A percentile compares a stretch with the other conserved stretches of the same genome.
Conservation (phyloP, 1,140 invertebrate species). For the Macrocentrus cingulum region DNA sequence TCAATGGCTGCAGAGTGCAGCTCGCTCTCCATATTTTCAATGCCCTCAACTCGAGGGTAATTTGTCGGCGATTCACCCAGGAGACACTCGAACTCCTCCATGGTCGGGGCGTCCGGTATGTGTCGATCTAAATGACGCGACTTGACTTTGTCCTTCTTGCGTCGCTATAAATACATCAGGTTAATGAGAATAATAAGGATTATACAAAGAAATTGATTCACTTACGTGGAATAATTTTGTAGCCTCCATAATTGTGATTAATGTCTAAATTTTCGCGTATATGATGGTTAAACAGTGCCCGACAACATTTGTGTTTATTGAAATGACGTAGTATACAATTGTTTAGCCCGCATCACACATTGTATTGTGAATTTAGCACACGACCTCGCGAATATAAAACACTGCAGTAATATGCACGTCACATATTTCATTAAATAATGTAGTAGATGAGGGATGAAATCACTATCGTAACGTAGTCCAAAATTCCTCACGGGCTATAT, state of each 20-base stretch:
- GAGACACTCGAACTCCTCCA: conserved; percentile 56
- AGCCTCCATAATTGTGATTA: background rate
- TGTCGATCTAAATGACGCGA: conserved; percentile 40
- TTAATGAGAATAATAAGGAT: background rate
- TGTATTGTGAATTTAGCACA: too few relatives aligned
- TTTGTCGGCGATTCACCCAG: conserved; percentile 53
- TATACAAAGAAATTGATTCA: background rate
- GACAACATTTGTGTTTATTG: too few relatives aligned
- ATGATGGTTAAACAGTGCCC: too few relatives aligned
- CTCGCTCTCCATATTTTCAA: conserved; percentile 59
- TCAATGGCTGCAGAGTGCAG: conserved; percentile 57
- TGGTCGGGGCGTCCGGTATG: conserved; percentile 53
- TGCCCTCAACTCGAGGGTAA: conserved; percentile 51
- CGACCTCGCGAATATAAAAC: too few relatives aligned
- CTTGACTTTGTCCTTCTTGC: conserved; percentile 44
- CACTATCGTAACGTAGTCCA: too few relatives aligned
- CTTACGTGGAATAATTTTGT: background rate
- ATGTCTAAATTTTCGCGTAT: too few relatives aligned
- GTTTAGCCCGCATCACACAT: too few relatives aligned
- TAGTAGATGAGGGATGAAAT: too few relatives aligned
- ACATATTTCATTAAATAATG: too few relatives aligned
- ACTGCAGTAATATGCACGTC: too few relatives aligned
- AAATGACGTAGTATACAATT: too few relatives aligned
- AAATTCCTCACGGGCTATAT: too few relatives aligned
- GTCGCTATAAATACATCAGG: conserved; percentile 39